Conservation (phyloP, 2,888 invertebrate species). For the Clivina fossor region DNA sequence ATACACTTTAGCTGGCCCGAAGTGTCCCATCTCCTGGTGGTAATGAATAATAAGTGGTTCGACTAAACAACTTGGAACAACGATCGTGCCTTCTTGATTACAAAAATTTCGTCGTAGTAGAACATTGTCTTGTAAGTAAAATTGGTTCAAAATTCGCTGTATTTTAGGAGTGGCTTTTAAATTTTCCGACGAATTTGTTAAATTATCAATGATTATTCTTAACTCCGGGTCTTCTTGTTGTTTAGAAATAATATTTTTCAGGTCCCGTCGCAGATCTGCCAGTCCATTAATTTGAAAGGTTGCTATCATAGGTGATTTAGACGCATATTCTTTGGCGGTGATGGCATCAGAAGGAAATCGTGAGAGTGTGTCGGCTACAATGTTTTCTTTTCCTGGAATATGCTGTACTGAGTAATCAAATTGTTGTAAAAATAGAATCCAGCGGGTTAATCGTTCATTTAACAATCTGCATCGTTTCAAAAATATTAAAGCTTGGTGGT, state of each 20-base stretch:
- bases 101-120: too few species aligned
- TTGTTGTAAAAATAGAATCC: constrained; percentile 31
- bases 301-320: background rate
- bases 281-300: background rate
- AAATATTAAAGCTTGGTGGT: constrained; percentile 36
- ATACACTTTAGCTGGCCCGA: constrained; percentile 26
- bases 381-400: constrained; percentile 26
- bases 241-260: too few species aligned
- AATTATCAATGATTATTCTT: too few species aligned
- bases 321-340: too few species aligned
- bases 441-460: constrained; percentile 30
- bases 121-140: too few species aligned
- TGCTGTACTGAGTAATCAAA: constrained; percentile 28
- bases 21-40: constrained; percentile 27
- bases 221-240: too few species aligned
- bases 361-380: constrained; percentile 30
- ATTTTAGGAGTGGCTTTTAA: too few species aligned
- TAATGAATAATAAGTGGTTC: background rate
- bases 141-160: too few species aligned
- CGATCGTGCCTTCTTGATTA: too few species aligned
- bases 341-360: constrained; percentile 5
- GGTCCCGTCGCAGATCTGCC: background rate
- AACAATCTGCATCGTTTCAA: constrained; percentile 23
- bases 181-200: too few species aligned
- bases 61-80: background rate